Conservation (phyloP, 2,113 vertebrate genomes). For the Ageneiosus marmoratus region DNA sequence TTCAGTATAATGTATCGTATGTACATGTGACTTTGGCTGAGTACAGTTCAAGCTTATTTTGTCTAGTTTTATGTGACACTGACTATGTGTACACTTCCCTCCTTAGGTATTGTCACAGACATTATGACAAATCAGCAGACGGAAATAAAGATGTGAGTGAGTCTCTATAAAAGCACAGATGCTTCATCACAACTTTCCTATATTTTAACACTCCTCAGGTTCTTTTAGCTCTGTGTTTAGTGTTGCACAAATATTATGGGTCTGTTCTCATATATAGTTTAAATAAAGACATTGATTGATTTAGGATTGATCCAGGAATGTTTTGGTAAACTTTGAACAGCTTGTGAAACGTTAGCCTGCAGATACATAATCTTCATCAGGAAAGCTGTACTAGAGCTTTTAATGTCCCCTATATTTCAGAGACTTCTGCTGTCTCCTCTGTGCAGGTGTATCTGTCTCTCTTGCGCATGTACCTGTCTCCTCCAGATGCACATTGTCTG, state of each 20-base stretch:
- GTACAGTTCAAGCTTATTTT: neutral
- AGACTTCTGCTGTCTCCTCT: constrained; percentile 15
- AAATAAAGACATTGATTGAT: neutral
- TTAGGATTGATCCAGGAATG: neutral
- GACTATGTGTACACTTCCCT: neutral
- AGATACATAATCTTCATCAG: neutral
- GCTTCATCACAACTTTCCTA: neutral
- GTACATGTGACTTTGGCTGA: neutral
- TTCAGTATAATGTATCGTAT: neutral
- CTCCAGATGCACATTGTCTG: constrained; percentile 90
- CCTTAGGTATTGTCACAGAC: constrained; percentile 87
- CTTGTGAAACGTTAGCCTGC: neutral
- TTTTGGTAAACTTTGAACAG: neutral
- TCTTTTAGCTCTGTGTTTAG: neutral
- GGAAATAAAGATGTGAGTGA: constrained; percentile 92
- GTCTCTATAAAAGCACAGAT: neutral
- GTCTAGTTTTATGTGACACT: neutral
- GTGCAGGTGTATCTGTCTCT: constrained; percentile 92
- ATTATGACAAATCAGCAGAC: constrained; percentile 86
- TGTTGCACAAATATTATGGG: neutral
- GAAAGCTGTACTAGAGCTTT: neutral
- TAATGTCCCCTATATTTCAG: neutral
- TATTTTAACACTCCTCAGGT: neutral
- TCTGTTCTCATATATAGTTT: neutral
- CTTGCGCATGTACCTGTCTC: constrained; percentile 95